Percentiles rank a stretch among this genome's conserved stretches.
These are phyloP conservation scores for Cardiocondyla obscurior DNA, from an alignment of 1,140 invertebrate species.

Conservation along the genomic window DNA sequence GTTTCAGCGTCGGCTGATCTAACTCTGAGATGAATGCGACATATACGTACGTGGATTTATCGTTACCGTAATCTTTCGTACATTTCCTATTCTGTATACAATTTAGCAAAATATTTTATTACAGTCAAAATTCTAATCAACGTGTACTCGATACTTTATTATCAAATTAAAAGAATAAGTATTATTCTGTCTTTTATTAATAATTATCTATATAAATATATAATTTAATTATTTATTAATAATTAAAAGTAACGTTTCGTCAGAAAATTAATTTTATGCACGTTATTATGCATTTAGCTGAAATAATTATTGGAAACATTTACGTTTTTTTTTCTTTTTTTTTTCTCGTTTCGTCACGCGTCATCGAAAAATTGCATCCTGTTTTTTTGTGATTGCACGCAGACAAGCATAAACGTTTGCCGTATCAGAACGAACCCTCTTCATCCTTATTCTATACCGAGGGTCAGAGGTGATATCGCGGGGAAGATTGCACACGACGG, in stretches of 20 bases:
- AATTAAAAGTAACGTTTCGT: too few species aligned
- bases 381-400: conserved; percentile 31
- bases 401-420: not conserved
- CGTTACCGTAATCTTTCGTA: not conserved
- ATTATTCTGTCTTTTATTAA: too few species aligned
- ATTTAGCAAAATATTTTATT: not conserved
- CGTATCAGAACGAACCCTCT: not conserved
- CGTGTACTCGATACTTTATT: not conserved
- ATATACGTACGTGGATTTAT: not conserved
- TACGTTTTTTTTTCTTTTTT: too few species aligned
- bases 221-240: too few species aligned
- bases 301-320: too few species aligned
- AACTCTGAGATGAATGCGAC: not conserved
- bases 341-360: too few species aligned
- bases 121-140: not conserved
- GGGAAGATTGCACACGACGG: conserved; percentile 60
- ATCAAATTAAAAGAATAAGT: not conserved
- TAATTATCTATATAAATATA: too few species aligned
- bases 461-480: conserved; percentile 51
- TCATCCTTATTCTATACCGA: conserved; percentile 36
- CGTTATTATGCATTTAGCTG: too few species aligned
- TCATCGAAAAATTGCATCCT: conserved; percentile 8
- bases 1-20: conserved; percentile 33
- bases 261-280: too few species aligned
- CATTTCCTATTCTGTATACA: too few species aligned